Evolutionary conservation across 2,113 vertebrate species (phyloP).

Genomic region (Cephalopholis sonnerati): DNA sequence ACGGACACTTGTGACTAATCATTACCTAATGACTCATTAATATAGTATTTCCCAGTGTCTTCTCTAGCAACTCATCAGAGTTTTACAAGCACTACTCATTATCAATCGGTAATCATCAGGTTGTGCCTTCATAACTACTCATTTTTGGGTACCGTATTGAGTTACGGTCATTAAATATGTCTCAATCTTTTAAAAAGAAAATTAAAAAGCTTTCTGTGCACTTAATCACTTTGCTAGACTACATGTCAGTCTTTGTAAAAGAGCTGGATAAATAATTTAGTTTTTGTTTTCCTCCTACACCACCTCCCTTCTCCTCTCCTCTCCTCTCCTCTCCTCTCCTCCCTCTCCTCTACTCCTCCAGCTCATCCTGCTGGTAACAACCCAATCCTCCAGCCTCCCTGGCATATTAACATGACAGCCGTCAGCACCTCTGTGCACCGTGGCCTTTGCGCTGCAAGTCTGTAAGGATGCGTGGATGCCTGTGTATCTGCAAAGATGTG

Average conservation of each 20-base stretch:
- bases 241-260: constrained; percentile 47
- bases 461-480: constrained; percentile 54
- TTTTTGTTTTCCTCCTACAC: constrained; percentile 1
- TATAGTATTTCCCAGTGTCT: background rate
- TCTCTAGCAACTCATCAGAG: background rate
- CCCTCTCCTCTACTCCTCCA: constrained; percentile 30
- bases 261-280: constrained; percentile 56
- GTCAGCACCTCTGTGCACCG: constrained; percentile 73
- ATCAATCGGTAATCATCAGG: background rate
- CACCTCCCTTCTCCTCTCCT: constrained; percentile 16
- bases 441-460: constrained; percentile 68
- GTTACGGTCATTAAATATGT: background rate
- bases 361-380: constrained; percentile 59
- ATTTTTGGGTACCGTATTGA: background rate
- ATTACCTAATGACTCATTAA: background rate
- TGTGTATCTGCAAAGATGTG: constrained; percentile 68
- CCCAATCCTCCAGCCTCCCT: constrained; percentile 54
- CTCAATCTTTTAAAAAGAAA: constrained; percentile 23
- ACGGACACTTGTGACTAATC: background rate
- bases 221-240: constrained; percentile 36
- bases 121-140: too few relatives aligned
- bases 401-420: constrained; percentile 78
- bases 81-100: constrained; percentile 13
- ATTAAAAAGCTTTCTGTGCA: constrained; percentile 16
- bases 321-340: constrained; percentile 12